These are phyloP conservation scores for Aleiodes sp. DNA, from an alignment of 1,140 invertebrate species.

Conservation along the genomic window DNA sequence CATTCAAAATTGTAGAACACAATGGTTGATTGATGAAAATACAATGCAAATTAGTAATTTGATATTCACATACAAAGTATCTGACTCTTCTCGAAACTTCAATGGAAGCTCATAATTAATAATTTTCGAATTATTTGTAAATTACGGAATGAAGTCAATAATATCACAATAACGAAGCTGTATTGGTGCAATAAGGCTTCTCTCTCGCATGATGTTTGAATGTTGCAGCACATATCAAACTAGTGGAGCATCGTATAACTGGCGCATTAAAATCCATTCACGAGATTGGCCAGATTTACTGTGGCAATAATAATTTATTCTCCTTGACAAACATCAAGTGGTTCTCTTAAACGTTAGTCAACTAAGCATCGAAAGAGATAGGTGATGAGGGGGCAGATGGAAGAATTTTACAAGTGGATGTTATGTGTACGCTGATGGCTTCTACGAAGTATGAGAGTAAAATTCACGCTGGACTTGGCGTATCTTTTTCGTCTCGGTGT, in stretches of 20 bases:
- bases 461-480: constrained; percentile 43
- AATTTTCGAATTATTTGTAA: too few relatives aligned
- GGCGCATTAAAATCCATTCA: constrained; percentile 43
- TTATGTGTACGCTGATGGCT: constrained; percentile 44
- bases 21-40: too few relatives aligned
- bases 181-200: background rate
- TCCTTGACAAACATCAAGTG: constrained; percentile 45
- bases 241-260: constrained; percentile 15
- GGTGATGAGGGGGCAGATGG: background rate
- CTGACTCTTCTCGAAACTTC: too few relatives aligned
- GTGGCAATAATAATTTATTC: constrained; percentile 57
- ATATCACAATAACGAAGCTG: too few relatives aligned
- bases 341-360: constrained; percentile 51
- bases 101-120: too few relatives aligned
- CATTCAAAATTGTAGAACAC: too few relatives aligned
- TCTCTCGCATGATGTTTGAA: background rate
- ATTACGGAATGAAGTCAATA: too few relatives aligned
- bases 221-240: background rate
- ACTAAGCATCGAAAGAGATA: constrained; percentile 30
- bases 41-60: too few relatives aligned
- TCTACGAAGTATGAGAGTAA: constrained; percentile 46
- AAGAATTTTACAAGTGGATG: constrained; percentile 13
- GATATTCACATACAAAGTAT: too few relatives aligned
- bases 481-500: background rate
- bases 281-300: constrained; percentile 53